Percentiles rank a stretch among this genome's conserved stretches.
Evolutionary conservation across 2,797 vertebrate species (phyloP).

Genomic region (Myotis daubentonii): DNA sequence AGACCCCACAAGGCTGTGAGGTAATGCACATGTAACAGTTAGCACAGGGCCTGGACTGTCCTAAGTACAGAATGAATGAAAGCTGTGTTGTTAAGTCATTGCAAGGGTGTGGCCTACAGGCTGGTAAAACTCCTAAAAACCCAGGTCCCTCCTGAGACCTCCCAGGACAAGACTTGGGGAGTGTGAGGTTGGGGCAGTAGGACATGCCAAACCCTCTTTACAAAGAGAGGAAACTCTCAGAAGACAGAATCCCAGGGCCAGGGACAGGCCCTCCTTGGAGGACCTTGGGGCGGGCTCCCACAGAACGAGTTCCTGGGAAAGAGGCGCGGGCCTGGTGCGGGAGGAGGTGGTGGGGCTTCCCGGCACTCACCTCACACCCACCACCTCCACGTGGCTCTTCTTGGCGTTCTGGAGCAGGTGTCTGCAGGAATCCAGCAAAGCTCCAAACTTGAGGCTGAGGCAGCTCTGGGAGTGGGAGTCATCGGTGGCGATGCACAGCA

Average conservation of each 20-base stretch:
- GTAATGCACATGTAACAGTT: neutral
- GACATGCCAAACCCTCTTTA: neutral
- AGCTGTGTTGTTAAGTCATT: neutral
- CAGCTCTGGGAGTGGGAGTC: conserved; percentile 78
- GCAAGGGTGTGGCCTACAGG: neutral
- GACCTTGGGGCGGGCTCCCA: neutral
- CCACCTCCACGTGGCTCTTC: conserved; percentile 84
- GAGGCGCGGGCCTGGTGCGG: neutral
- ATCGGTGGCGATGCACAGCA: conserved; percentile 83
- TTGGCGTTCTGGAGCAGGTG: conserved; percentile 85
- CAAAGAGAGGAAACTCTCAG: conserved; percentile 17
- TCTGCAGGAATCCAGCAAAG: conserved; percentile 83
- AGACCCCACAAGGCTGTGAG: neutral
- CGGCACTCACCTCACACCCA: conserved; percentile 85
- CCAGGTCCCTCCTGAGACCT: neutral
- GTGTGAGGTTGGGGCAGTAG: neutral
- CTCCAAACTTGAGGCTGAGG: conserved; percentile 84
- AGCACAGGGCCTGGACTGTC: neutral
- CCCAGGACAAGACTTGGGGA: neutral
- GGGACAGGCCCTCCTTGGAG: neutral
- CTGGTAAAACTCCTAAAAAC: neutral
- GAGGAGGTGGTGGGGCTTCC: neutral
- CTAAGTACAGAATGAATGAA: neutral
- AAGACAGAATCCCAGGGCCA: neutral
- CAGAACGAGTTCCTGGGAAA: neutral